Percentiles rank a stretch among this genome's conserved stretches.
Evolutionary conservation across 2,113 vertebrate genomes (phyloP).

Genomic region (Lontra canadensis): DNA sequence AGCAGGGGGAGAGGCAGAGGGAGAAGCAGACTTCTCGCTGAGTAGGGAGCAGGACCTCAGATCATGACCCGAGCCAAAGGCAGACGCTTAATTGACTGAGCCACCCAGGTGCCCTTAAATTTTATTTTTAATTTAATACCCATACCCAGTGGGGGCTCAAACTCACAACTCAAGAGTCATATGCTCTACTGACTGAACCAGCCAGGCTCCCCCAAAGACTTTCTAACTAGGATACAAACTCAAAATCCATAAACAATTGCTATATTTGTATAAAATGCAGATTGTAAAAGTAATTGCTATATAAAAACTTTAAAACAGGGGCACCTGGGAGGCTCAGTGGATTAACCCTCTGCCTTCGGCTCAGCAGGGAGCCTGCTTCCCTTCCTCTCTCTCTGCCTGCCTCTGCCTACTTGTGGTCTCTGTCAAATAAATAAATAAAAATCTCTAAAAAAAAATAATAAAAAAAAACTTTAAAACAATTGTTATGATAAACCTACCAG

Average conservation of each 20-base stretch:
- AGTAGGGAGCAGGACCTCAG: too few relatives aligned
- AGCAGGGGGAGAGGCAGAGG: too few relatives aligned
- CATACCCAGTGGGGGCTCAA: neutral
- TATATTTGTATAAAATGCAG: neutral
- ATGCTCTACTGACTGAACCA: neutral
- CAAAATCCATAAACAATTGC: constrained; percentile 16
- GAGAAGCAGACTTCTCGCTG: too few relatives aligned
- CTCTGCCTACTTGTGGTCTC: too few relatives aligned
- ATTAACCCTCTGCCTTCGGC: too few relatives aligned
- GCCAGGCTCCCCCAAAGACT: neutral
- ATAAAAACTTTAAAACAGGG: neutral
- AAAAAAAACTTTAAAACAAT: neutral
- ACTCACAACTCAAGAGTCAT: neutral
- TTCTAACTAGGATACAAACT: constrained; percentile 13
- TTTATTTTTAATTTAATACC: neutral
- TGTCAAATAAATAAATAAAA: too few relatives aligned
- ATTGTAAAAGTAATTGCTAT: neutral
- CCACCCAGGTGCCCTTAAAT: neutral
- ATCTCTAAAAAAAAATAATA: accelerated
- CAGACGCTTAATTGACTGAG: too few relatives aligned
- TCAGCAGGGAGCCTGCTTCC: too few relatives aligned
- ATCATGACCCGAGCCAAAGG: too few relatives aligned
- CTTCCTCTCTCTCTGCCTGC: too few relatives aligned
- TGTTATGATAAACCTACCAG: neutral
- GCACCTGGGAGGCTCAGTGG: too few relatives aligned